Conservation (phyloP, 2,888 invertebrate species). For the Heliconius hortense region DNA sequence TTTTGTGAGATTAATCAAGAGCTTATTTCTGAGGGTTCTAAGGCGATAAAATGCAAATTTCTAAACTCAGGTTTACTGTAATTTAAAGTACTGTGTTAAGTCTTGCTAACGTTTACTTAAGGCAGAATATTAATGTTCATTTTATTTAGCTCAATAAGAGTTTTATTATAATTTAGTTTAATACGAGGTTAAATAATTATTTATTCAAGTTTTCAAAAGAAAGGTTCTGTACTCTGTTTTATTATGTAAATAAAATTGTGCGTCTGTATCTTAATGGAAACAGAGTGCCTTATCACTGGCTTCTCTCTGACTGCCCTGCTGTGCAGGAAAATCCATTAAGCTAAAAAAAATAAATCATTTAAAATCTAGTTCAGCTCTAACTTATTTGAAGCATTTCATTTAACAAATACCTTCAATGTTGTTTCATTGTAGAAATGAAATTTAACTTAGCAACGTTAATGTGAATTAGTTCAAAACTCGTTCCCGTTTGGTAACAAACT, state of each 20-base stretch:
- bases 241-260: too few species aligned
- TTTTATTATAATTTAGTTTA: not conserved
- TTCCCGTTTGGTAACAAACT: slow-evolving; percentile 22
- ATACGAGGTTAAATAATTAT: not conserved
- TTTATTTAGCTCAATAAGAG: not conserved
- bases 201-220: not conserved
- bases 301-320: too few species aligned
- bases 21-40: slow-evolving; percentile 22
- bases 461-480: slow-evolving; percentile 31
- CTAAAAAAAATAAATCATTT: not conserved
- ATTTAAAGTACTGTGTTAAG: slow-evolving; percentile 20
- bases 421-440: slow-evolving; percentile 16
- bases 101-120: slow-evolving; percentile 16
- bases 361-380: not conserved
- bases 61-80: slow-evolving; percentile 21
- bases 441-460: slow-evolving; percentile 14
- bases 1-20: slow-evolving; percentile 27
- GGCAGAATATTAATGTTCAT: not conserved
- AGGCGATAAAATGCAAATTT: slow-evolving; percentile 22
- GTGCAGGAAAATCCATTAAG: not conserved
- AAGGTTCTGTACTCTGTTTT: too few species aligned
- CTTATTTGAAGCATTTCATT: not conserved
- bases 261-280: too few species aligned
- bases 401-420: not conserved
- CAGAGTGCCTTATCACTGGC: too few species aligned